A percentile compares a stretch with the other conserved stretches of the same genome.
These are phyloP conservation scores for Acanthaster planci DNA, from an alignment of 35 echinoderm and acorn worm genomes.

Conservation along the genomic window DNA sequence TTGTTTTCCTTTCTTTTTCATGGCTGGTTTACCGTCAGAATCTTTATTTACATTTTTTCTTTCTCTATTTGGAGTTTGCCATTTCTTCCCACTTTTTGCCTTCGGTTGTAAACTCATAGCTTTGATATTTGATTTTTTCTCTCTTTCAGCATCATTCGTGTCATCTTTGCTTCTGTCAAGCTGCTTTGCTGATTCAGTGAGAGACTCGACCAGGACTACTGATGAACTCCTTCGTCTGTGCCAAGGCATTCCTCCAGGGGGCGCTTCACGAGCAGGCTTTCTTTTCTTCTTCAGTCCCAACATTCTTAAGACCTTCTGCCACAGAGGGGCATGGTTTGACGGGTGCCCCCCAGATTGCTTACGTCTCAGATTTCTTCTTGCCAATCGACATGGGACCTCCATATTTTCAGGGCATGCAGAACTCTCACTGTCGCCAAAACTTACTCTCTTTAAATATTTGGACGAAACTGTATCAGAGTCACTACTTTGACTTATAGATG, in stretches of 20 bases:
- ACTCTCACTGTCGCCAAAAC: not conserved
- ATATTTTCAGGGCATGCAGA: too few relatives aligned
- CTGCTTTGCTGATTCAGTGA: not conserved
- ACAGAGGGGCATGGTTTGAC: not conserved
- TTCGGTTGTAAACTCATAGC: not conserved
- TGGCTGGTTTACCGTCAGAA: too few relatives aligned
- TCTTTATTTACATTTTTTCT: not conserved
- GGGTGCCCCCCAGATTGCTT: too few relatives aligned
- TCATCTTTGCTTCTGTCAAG: not conserved
- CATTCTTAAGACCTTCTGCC: conserved; percentile 2
- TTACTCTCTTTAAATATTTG: not conserved
- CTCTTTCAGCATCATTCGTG: not conserved
- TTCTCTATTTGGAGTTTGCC: not conserved
- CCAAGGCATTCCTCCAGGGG: not conserved
- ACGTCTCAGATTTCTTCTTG: too few relatives aligned
- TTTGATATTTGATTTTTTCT: too few relatives aligned
- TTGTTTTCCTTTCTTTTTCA: not conserved
- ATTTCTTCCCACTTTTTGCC: not conserved
- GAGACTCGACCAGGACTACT: conserved; percentile 12
- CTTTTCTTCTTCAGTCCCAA: not conserved
- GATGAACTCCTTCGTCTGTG: conserved; percentile 3
- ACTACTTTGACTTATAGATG: not conserved
- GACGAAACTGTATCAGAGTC: not conserved
- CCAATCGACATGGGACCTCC: too few relatives aligned
- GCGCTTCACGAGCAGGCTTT: not conserved